These are phyloP conservation scores for Acanthacorydalis orientalis DNA, from an alignment of 2,888 invertebrate species.

Conservation along the genomic window DNA sequence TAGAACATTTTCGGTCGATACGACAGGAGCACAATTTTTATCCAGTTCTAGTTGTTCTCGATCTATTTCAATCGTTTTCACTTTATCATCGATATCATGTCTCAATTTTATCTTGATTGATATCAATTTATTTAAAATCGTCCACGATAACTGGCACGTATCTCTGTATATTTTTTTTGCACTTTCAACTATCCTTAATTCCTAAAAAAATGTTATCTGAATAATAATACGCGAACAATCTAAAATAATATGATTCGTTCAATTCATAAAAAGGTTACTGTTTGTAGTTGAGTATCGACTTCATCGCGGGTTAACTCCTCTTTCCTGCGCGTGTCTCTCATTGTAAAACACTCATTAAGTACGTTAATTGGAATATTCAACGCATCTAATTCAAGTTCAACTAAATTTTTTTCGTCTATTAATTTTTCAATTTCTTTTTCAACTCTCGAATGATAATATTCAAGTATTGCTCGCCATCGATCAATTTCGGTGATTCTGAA, in stretches of 20 bases:
- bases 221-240: no score
- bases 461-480: constrained; percentile 44
- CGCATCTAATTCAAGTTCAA: constrained; percentile 56
- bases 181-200: constrained; percentile 53
- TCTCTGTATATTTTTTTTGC: constrained; percentile 54
- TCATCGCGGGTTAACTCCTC: constrained; percentile 63
- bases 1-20: constrained; percentile 22
- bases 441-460: constrained; percentile 40
- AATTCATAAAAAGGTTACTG: constrained; percentile 23
- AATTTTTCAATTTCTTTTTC: constrained; percentile 45
- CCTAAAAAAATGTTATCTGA: constrained; percentile 25
- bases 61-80: constrained; percentile 61
- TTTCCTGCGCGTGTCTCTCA: constrained; percentile 56
- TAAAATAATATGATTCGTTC: no score
- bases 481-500: constrained; percentile 42
- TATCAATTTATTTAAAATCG: constrained; percentile 60
- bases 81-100: constrained; percentile 63
- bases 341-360: constrained; percentile 54
- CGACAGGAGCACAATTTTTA: constrained; percentile 63
- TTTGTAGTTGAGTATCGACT: constrained; percentile 59
- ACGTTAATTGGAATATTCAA: constrained; percentile 49
- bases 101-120: constrained; percentile 56
- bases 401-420: constrained; percentile 52
- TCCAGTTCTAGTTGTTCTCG: constrained; percentile 56
- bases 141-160: constrained; percentile 62